A percentile compares a stretch with the other conserved stretches of the same genome.
These are phyloP conservation scores for Protobothrops mucrosquamatus DNA, from an alignment of 2,113 vertebrate genomes.

Conservation along the genomic window DNA sequence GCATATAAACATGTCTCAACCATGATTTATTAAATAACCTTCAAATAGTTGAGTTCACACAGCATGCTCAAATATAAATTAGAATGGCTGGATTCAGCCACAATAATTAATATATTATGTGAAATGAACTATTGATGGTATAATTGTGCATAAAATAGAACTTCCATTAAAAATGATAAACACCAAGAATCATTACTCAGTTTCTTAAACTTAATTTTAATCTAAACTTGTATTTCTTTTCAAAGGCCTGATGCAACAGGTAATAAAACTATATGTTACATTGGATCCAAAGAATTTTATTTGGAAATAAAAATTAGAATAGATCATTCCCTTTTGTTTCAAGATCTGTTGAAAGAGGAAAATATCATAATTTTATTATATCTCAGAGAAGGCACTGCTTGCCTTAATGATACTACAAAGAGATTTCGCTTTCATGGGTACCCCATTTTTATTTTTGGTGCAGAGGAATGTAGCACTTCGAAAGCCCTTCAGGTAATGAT, in stretches of 20 bases:
- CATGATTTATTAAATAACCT: background rate
- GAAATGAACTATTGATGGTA: background rate
- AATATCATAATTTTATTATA: background rate
- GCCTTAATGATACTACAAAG: background rate
- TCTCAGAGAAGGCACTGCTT: background rate
- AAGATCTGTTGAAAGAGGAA: background rate
- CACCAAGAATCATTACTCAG: background rate
- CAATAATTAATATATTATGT: background rate
- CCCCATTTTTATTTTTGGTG: background rate
- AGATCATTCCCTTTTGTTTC: background rate
- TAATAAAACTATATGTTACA: background rate
- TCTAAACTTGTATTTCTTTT: slow-evolving; percentile 12
- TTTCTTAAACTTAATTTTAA: background rate
- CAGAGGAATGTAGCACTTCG: background rate
- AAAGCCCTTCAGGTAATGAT: background rate
- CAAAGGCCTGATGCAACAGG: background rate
- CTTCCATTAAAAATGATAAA: background rate
- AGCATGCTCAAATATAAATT: background rate
- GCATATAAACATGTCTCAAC: background rate
- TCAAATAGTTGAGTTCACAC: background rate
- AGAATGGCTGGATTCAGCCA: background rate
- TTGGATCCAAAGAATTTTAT: background rate
- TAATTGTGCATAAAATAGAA: background rate
- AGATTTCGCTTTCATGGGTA: background rate
- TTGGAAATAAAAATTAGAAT: slow-evolving; percentile 3